Evolutionary conservation across 1,140 invertebrate species (phyloP), one percentile per base, ranked within the genome.

Genomic region (Drosophila bifasciata): DNA sequence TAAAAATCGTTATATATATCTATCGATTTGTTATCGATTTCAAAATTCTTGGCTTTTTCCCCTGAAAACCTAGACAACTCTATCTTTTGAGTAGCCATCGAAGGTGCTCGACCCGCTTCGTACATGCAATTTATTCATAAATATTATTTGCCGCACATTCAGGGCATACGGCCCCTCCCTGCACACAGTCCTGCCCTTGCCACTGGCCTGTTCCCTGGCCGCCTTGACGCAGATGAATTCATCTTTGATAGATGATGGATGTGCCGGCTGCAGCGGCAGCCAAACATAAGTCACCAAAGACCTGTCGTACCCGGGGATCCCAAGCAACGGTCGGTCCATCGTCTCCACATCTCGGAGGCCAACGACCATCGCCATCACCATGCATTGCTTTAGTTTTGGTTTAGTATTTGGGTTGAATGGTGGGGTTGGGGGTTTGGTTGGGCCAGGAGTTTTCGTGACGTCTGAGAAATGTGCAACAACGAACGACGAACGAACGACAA

Each of bases 201-300:
- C 28, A 32, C 9, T 11, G 9, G 9, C 28, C 28, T 11, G 28
- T 32, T 36, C 32, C 73, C 61, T 51, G 74, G 62, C 17, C 76
- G 62, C 73, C 69, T 76, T 90, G 88, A 88, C 88, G 79, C 70
- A 90, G 88, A 90, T 85, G 88, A 85, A 90, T 90, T 88, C 79
- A 59, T 78, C 83, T 90, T 79, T 84, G 88, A 90, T 90, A 79
- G 79, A 84, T 84, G 88, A 90, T 90, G 83, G 88, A 90, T 90
- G 85, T 79, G 76, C 72, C 84, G 85, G 68, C 85, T 89, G 85
- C 79, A 90, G 72, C 73, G 66, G 73, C 79, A 80, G 76, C 77
- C 72, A 76, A 66, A 79, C 86, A 89, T 79, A 90, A 89, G 80
- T 89, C 85, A 80, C 67, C 50, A 58, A 59, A 79, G 62, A 62